Evolutionary conservation across 2,797 vertebrate genomes (phyloP), one percentile per base, ranked within the genome.

Genomic region (Scyliorhinus canicula): DNA sequence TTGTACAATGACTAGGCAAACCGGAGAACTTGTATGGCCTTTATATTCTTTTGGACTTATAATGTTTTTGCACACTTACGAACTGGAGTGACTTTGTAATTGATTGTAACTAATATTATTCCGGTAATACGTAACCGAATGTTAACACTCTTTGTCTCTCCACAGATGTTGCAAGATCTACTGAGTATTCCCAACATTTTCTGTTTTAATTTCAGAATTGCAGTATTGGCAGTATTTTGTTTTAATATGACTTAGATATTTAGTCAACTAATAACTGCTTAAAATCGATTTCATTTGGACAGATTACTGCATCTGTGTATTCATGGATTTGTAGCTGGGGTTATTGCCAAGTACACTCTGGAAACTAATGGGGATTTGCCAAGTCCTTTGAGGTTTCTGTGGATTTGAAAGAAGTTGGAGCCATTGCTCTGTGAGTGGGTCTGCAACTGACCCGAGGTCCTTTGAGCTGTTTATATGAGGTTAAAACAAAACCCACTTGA

Each of bases 331-430:
- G 31, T n/a, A 19, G 16, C 55, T 60, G 57, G 57, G 57, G 86
- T 40, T 90, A 40, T 60, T 90, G 52, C 85, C 28, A 55, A 88
- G 4, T n/a, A 55, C 31, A 88, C 0, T 57, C 31, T 57, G 14
- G 55, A 90, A 60, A 90, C n/a, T 60, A 90, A 90, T 60, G 55
- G 35, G 1, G 86, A 9, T 60, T 90, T 40, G 55, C 86, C 55
- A 90, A 90, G 52, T 90, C 31, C 21, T 40, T 63, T n/a, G 86
- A 90, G 86, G 86, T 90, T 90, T 90, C 86, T 63, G 86, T 90
- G 35, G 86, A 40, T 90, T 90, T 40, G 31, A 57, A 90, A 40
- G 1, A 86, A n/a, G 86, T 90, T 90, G 57, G 86, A 90, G 57
- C 47, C 35, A 63, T 90, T 40, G 19, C 85, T 55, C 9, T 21